Conservation (phyloP, 2,113 vertebrate species). For the Anthoscopus minutus region DNA sequence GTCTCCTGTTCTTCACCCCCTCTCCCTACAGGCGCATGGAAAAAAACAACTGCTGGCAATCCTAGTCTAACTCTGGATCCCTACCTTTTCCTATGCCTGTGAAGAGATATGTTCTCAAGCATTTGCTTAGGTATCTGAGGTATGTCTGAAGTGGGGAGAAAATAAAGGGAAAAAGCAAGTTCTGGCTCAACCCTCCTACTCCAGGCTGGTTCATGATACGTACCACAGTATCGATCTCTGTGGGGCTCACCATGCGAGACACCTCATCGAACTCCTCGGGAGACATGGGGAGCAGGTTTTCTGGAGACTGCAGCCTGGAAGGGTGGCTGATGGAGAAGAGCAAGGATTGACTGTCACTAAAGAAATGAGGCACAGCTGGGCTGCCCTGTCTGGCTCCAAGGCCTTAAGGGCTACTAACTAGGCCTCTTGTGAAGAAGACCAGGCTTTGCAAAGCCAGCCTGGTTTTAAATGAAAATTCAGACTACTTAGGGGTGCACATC, state of each 20-base stretch:
- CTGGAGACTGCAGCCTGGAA: constrained; percentile 80
- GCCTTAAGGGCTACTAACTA: not conserved
- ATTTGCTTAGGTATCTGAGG: not conserved
- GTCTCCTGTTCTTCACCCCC: not conserved
- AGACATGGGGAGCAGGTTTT: constrained; percentile 91
- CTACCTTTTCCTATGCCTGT: not conserved
- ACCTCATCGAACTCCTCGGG: constrained; percentile 85
- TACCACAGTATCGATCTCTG: constrained; percentile 83
- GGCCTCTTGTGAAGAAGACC: not conserved
- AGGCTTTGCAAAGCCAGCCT: not conserved
- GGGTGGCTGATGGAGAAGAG: constrained; percentile 73
- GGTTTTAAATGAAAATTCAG: not conserved
- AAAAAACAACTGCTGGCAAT: not conserved
- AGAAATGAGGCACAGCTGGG: not conserved
- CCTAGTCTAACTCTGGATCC: not conserved
- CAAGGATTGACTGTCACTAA: not conserved
- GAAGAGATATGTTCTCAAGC: accelerated
- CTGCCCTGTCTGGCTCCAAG: not conserved
- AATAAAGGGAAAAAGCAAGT: not conserved
- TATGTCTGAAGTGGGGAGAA: accelerated
- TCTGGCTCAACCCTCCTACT: accelerated
- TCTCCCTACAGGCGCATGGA: not conserved
- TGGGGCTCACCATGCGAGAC: constrained; percentile 69
- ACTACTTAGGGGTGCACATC: not conserved
- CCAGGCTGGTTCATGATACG: not conserved